Evolutionary conservation across 2,888 invertebrate species (phyloP).

Genomic region (Hemicrepidius hirtus): DNA sequence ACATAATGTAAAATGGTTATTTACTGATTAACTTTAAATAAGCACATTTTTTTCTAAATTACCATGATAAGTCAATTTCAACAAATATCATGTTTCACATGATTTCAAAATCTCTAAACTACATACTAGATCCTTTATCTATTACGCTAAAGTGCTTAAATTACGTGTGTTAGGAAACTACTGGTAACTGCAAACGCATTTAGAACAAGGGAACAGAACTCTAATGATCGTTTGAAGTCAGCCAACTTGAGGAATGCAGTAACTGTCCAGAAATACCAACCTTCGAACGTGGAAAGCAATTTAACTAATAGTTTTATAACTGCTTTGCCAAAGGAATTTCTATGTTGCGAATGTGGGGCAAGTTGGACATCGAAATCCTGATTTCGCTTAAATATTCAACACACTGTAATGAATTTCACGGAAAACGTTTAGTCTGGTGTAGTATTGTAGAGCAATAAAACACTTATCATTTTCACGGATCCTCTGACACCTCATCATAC

Average conservation of each 20-base stretch:
- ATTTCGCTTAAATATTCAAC: slow-evolving; percentile 8
- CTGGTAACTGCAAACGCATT: slow-evolving; percentile 34
- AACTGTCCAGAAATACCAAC: slow-evolving; percentile 60
- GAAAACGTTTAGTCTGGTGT: too few relatives aligned
- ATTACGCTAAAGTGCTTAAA: background rate
- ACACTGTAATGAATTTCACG: too few relatives aligned
- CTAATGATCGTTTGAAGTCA: slow-evolving; percentile 55
- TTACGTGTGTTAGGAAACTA: slow-evolving; percentile 14
- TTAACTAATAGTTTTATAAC: slow-evolving; percentile 68
- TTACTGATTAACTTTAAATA: too few relatives aligned
- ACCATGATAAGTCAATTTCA: too few relatives aligned
- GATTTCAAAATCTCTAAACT: too few relatives aligned
- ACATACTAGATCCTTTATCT: too few relatives aligned
- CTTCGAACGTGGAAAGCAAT: slow-evolving; percentile 62
- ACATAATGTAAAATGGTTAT: too few relatives aligned
- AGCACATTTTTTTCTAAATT: too few relatives aligned
- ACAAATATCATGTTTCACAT: too few relatives aligned
- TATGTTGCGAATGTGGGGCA: slow-evolving; percentile 31
- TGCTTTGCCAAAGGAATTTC: slow-evolving; percentile 53
- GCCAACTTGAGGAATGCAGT: slow-evolving; percentile 55
- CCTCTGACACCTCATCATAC: too few relatives aligned
- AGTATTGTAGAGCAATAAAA: too few relatives aligned
- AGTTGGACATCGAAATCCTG: slow-evolving; percentile 30
- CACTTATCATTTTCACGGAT: too few relatives aligned
- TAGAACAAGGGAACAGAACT: slow-evolving; percentile 46